Conservation (phyloP, 30 jellyfish, hydroid and myxozoan genomes). For the Euphysa ruthae region DNA sequence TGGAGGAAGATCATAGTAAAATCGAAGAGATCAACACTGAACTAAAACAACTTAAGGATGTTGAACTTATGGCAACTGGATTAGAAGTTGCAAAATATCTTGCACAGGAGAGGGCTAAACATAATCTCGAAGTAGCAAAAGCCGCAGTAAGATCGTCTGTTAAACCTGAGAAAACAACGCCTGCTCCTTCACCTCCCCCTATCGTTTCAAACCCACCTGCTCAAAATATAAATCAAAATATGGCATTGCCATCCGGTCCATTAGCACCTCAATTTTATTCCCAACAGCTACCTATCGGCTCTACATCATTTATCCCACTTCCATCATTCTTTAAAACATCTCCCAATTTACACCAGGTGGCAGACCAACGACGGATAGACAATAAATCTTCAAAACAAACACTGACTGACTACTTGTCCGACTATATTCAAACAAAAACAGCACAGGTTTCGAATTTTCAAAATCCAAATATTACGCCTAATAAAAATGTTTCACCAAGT, state of each 20-base stretch:
- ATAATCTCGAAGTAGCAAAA: conserved; percentile 47
- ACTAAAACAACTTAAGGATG: conserved; percentile 52
- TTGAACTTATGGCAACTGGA: conserved; percentile 81
- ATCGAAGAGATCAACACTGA: conserved; percentile 56
- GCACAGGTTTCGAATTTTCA: too few species aligned
- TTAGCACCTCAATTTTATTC: background rate
- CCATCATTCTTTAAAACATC: too few species aligned
- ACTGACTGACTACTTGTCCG: conserved; percentile 11
- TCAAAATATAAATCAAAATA: too few species aligned
- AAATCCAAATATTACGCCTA: too few species aligned
- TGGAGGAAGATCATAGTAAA: conserved; percentile 71
- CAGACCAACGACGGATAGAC: conserved; percentile 12
- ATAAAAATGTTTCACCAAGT: too few species aligned
- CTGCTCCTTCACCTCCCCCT: background rate
- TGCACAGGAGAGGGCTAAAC: conserved; percentile 68
- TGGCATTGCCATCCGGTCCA: too few species aligned
- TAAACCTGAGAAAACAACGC: background rate
- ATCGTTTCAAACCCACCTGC: background rate
- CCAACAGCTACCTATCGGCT: background rate
- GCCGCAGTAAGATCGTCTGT: conserved; percentile 5
- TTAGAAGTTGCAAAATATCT: conserved; percentile 80
- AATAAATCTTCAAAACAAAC: conserved; percentile 17
- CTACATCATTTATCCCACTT: background rate
- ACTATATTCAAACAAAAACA: conserved; percentile 5
- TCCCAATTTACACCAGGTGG: conserved; percentile 10